A percentile compares a stretch with the other conserved stretches of the same genome.
Conservation (phyloP, 2,113 vertebrate genomes). For the Pseudorasbora parva region DNA sequence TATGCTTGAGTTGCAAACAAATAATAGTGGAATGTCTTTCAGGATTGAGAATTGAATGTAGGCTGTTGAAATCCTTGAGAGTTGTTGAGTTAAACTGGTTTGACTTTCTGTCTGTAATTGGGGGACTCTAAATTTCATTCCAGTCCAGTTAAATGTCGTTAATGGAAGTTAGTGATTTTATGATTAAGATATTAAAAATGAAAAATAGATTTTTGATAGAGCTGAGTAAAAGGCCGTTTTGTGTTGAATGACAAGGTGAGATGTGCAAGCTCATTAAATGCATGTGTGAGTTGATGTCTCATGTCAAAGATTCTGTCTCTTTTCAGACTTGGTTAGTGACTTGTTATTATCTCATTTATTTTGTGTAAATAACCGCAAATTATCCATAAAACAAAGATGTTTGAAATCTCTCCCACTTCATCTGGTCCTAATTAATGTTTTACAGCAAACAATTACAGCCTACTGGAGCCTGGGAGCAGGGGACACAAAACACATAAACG, state of each 20-base stretch:
- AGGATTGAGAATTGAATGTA: neutral
- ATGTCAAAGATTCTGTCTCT: slow-evolving; percentile 6
- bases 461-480: slow-evolving; percentile 61
- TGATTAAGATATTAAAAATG: neutral
- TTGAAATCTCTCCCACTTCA: slow-evolving; percentile 75
- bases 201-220: neutral
- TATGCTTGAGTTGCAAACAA: slow-evolving; percentile 72
- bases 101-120: neutral
- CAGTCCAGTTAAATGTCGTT: too few species aligned
- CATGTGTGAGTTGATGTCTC: neutral
- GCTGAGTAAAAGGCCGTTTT: neutral
- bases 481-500: slow-evolving; percentile 26
- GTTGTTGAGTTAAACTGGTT: too few species aligned
- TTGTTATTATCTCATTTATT: slow-evolving; percentile 74
- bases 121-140: neutral
- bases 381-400: slow-evolving; percentile 77
- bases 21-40: slow-evolving; percentile 58
- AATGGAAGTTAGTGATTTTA: neutral
- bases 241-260: neutral
- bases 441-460: slow-evolving; percentile 76
- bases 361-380: slow-evolving; percentile 79
- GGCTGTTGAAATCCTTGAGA: slow-evolving; percentile 44
- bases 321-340: slow-evolving; percentile 59
- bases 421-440: slow-evolving; percentile 79
- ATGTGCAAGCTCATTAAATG: neutral